Evolutionary conservation across 2,888 invertebrate species (phyloP), one percentile per base, ranked within the genome.

Genomic region (Drosophila anomalata): DNA sequence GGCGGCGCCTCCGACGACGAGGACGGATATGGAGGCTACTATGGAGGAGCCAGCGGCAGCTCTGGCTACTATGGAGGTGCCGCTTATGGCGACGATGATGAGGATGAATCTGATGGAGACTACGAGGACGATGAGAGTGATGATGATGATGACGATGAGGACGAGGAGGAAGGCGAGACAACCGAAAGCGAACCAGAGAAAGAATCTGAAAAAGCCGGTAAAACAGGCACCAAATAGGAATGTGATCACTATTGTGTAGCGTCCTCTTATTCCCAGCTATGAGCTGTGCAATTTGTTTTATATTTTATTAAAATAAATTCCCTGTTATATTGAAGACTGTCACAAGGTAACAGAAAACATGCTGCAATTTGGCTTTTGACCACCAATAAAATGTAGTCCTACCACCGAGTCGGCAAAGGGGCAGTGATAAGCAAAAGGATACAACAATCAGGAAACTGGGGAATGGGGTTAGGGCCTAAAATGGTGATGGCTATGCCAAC

Each of bases 1-100:
- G 93, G 93, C 52, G 91, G 90, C 41, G 94, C 94, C 71, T 86
- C 87, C 31, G 95, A 95, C 81, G 95, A 95, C 72, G 94, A 95
- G 84, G 93, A 93, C 29, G 92, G 92, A 47, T 93, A 93, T 63
- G 93, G 93, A 53, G 92, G 92, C 47, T 82, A 82, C 51, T 87
- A 78, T 57, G 82, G 80, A 6, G 76, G 73, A 8, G 80, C 75
- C 22, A 69, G 73, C 42, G 78, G 66, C 39, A 60, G 71, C 33
- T 46, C 51, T 24, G 93, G 93, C 12, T 93, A 93, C 8, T 93
- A 93, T 63, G 92, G 93, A 26, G 93, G 92, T 3, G 91, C 93
- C 88, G 90, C 91, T 11, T 93, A 93, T 80, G 83, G 81, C 3
- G 85, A 84, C 1, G 83, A 83, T 1, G 87, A 89, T 2, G 89